Evolutionary conservation across 2,113 vertebrate species (phyloP).

Genomic region (Dicerorhinus sumatrensis): DNA sequence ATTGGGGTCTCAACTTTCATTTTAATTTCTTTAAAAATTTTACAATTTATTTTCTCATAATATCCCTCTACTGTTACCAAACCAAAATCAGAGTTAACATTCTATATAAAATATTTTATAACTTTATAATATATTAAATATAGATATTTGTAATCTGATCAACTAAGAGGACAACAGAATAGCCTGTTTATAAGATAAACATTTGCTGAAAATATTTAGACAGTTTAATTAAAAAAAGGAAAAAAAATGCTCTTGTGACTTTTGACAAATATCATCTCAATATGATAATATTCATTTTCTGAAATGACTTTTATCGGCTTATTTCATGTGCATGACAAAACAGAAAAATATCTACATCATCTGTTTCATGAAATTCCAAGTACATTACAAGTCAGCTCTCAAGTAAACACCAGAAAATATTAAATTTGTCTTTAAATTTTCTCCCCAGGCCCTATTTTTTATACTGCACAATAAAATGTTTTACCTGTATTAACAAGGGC

Average conservation of each 20-base stretch:
- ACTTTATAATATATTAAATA: conserved; percentile 34
- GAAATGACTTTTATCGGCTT: conserved; percentile 47
- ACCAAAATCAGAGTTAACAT: conserved; percentile 29
- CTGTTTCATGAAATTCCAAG: conserved; percentile 38
- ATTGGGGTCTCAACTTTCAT: conserved; percentile 41
- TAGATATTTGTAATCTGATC: conserved; percentile 27
- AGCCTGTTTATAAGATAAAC: conserved; percentile 5
- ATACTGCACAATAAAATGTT: conserved; percentile 29
- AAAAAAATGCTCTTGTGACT: not conserved
- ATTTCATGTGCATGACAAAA: conserved; percentile 27
- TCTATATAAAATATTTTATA: conserved; percentile 37
- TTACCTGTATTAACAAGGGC: conserved; percentile 98
- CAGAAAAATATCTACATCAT: conserved; percentile 39
- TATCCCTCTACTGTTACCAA: not conserved
- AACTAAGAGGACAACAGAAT: not conserved
- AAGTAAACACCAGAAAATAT: conserved; percentile 56
- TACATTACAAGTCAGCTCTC: not conserved
- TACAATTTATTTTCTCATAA: conserved; percentile 31
- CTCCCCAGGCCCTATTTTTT: not conserved
- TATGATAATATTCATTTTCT: conserved; percentile 35
- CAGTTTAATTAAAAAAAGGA: not conserved
- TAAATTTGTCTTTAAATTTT: conserved; percentile 45
- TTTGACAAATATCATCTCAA: conserved; percentile 21
- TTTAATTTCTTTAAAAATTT: conserved; percentile 50
- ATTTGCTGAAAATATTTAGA: conserved; percentile 40